These are phyloP conservation scores for Andinoacara biseriatus DNA, from an alignment of 2,113 vertebrate species.

Conservation along the genomic window DNA sequence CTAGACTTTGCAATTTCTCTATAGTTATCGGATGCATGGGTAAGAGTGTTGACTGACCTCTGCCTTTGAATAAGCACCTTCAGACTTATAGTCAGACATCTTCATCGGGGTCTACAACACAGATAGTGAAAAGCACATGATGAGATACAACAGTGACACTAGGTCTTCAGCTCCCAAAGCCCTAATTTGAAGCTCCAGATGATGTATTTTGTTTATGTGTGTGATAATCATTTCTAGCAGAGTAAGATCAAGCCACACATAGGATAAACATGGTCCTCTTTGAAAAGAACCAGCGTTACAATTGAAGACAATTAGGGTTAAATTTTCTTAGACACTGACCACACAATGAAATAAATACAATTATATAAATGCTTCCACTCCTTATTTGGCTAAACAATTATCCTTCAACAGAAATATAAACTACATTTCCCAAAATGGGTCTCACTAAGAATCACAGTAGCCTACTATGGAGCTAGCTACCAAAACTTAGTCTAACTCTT, in stretches of 20 bases:
- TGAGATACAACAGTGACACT: not conserved
- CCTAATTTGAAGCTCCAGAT: not conserved
- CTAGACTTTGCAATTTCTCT: not conserved
- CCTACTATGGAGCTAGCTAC: not conserved
- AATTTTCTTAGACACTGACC: too few species aligned
- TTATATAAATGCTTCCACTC: too few species aligned
- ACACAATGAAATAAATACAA: not conserved
- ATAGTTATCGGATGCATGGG: not conserved
- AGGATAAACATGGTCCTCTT: not conserved
- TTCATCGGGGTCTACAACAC: not conserved
- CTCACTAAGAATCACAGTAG: not conserved
- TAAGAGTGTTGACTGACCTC: conserved; percentile 23
- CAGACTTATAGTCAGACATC: conserved; percentile 20
- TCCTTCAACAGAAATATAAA: not conserved
- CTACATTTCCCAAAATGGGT: not conserved
- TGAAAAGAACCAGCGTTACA: not conserved
- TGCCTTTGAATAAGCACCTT: conserved; percentile 17
- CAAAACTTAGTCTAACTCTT: not conserved
- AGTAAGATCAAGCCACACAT: not conserved
- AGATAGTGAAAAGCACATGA: not conserved
- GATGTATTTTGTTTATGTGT: not conserved
- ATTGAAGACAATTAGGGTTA: not conserved
- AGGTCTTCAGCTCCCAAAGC: not conserved
- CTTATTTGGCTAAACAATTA: too few species aligned
- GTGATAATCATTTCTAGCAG: not conserved